Evolutionary conservation across 2,797 vertebrate genomes (phyloP).

Genomic region (Cryptoblepharus egeriae): DNA sequence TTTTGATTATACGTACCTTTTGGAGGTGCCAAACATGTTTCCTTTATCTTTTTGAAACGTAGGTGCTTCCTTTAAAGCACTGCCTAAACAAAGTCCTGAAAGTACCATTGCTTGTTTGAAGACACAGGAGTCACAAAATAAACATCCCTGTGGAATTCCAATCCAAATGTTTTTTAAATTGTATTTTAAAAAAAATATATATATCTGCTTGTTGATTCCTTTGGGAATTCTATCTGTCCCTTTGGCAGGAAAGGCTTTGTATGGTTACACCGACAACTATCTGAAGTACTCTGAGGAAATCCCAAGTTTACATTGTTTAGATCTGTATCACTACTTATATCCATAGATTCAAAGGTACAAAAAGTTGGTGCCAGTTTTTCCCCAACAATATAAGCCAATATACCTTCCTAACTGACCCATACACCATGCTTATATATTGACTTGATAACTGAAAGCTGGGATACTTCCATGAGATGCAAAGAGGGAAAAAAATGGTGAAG

Average conservation of each 20-base stretch:
- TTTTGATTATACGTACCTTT: not conserved
- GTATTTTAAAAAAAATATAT: not conserved
- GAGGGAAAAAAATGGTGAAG: no score
- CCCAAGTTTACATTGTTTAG: not conserved
- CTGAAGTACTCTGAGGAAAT: not conserved
- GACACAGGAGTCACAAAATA: not conserved
- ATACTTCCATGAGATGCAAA: no score
- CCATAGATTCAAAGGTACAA: not conserved
- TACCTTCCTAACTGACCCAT: not conserved
- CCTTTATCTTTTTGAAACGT: constrained; percentile 2
- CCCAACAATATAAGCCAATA: not conserved
- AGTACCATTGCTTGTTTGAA: not conserved
- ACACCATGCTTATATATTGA: no score
- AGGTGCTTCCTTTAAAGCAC: not conserved
- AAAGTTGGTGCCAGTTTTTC: not conserved
- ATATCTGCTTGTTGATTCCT: not conserved
- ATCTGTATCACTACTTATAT: not conserved
- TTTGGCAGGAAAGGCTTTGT: not conserved
- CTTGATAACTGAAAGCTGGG: no score
- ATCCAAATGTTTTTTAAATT: not conserved
- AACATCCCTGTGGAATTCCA: not conserved
- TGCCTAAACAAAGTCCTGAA: not conserved
- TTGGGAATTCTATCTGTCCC: not conserved
- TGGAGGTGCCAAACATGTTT: not conserved
- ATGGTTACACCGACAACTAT: no score